phyloP scores from a whole-genome alignment of 2,113 vertebrate genomes.

The Varanus salvator region DNA sequence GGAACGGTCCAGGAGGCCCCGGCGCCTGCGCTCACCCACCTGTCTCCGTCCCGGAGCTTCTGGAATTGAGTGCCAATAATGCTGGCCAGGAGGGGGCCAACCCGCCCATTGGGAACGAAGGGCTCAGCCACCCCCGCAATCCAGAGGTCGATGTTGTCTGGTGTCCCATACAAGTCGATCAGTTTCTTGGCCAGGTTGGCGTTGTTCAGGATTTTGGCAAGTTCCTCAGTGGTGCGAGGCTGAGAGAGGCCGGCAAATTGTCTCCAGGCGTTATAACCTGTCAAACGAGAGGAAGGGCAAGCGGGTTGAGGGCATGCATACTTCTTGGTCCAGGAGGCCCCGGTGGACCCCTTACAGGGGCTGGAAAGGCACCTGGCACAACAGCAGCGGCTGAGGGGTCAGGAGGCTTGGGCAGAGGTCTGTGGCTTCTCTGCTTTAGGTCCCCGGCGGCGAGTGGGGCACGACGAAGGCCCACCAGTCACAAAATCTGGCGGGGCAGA shows the following conservation, averaged over 20 bases:
- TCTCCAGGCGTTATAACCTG: constrained; percentile 89
- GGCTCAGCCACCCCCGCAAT: constrained; percentile 85
- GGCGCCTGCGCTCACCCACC: constrained; percentile 55
- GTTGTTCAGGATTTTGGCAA: constrained; percentile 78
- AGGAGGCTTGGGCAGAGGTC: no score
- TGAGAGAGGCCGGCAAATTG: constrained; percentile 81
- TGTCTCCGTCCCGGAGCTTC: constrained; percentile 81
- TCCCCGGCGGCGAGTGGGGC: no score
- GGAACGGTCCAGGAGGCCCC: no score
- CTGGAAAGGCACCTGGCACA: no score
- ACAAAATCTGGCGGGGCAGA: no score
- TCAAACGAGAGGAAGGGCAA: neutral
- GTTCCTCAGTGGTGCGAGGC: constrained; percentile 76
- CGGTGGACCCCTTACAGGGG: no score
- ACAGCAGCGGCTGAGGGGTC: no score
- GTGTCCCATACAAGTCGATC: constrained; percentile 81
- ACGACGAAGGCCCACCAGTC: no score
- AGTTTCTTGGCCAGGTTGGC: constrained; percentile 81
- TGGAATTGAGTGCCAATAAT: constrained; percentile 86
- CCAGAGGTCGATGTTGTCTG: constrained; percentile 88
- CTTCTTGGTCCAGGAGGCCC: no score
- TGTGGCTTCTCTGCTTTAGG: no score
- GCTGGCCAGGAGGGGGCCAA: constrained; percentile 86
- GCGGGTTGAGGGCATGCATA: neutral
- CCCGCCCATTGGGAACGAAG: constrained; percentile 76